Base-by-base conservation (phyloP, 2,797 vertebrate species). In the Melanotaenia trifasciata region DNA sequence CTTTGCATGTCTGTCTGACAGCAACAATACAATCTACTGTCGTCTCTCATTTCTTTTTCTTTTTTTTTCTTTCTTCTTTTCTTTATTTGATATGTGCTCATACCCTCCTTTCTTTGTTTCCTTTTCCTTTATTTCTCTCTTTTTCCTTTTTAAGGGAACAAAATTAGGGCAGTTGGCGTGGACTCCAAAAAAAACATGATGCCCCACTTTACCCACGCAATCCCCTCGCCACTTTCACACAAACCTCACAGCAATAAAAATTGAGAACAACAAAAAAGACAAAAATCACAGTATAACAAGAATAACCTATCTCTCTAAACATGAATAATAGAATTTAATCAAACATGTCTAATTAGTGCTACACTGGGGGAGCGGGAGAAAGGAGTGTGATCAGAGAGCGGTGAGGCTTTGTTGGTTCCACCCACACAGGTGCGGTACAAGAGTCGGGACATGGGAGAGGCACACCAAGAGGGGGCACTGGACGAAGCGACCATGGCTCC, bases 101-200 rank as follows among this genome's bases (percentile, higher is more conserved):
- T 81, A 85, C 81, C 81, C 76, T 87, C 85, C 72, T 87, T 86
- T 80, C 76, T 86, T 88, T 89, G 68, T 87, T 85, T 89, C 71
- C 83, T 84, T 82, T 85, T 24, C 78, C 74, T 86, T 85, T 85
- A 65, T 84, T 87, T 83, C 74, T 84, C 67, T 88, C 68, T 77
- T 84, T 84, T 87, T 82, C 84, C 45, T 10, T 90, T 86, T 89
- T 70, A 89, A 92, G 81, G 90, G 91, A 94, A 90, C 92, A 93
- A 94, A 94, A 94, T 94, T 92, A 94, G 94, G 93, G 93, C 93
- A 94, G 92, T 93, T 93, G 90, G 92, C 92, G 92, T 94, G 93
- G 93, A 94, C 93, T 94, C 94, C 93, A 93, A 92, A 92, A 90
- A 89, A 88, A 85, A 90, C 83, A 88, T 84, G 81, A 83, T 87